Base-by-base conservation (phyloP, 2,113 vertebrate species). In the Cavia porcellus region DNA sequence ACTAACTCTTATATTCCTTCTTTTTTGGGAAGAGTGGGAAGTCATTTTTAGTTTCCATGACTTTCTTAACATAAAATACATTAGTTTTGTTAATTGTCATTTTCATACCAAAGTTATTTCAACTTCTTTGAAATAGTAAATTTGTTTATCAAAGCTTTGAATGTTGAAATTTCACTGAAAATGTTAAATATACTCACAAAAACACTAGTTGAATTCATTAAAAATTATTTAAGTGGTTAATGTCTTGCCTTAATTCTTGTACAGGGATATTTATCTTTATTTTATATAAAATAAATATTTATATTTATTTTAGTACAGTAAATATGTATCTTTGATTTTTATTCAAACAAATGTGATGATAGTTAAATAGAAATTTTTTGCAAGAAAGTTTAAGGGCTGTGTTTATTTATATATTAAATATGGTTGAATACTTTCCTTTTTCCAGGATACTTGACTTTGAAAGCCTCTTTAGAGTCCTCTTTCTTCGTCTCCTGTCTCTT, bases 381-480 rank as follows among this genome's bases (percentile, higher is more conserved):
- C 35, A 96, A 94, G 50, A 28, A 87, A 38, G 45, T 97, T 96
- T 83, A 92, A 94, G n/a, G 3, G 22, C 66, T 89, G 5, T 64
- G 30, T 77, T 85, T 92, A 61, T 84, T 90, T 92, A 55, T 9
- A 59, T 90, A 59, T 70, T 95, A 92, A 95, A 70, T 61, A 64
- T 64, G 52, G 9, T 38, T 89, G 66, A 88, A 11, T 79, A 77
- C 45, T 66, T 66, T 91, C 10, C 7, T 75, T 89, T 95, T 84
- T 62, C 88, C 55, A 52, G n/a, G 62, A 86, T 52, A 87, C 10
- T 68, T 88, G 85, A 90, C 32, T 96, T 96, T 94, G 50, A 95
- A 84, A 52, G 20, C 11, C 12, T 83, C 20, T 94, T 94, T 93
- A 92, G 90, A 79, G 30, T 10, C 9, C 2, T 52, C 32, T 77